Percentiles rank a stretch among this genome's conserved stretches.
Conservation (phyloP, 2,797 vertebrate genomes). For the Fringilla coelebs region DNA sequence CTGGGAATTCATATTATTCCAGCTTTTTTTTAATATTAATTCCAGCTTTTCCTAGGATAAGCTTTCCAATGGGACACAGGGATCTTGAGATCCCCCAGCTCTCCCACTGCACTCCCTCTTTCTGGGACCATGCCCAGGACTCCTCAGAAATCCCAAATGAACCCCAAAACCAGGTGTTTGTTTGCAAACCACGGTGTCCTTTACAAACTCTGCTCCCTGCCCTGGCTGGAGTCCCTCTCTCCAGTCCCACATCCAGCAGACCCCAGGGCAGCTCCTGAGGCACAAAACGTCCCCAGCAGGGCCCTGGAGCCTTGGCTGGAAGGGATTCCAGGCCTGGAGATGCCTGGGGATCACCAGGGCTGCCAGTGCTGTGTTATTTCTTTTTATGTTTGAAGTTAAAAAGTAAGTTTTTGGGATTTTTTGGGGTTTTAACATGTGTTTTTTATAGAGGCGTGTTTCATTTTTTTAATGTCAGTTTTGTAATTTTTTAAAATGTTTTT, state of each 20-base stretch:
- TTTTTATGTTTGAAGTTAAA: neutral
- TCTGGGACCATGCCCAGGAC: neutral
- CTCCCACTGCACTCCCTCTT: neutral
- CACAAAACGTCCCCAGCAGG: neutral
- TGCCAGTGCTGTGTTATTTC: neutral
- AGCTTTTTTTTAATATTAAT: neutral
- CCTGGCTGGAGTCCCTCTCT: neutral
- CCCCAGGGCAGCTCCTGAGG: neutral
- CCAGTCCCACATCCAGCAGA: neutral
- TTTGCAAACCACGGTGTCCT: neutral
- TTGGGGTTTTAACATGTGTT: neutral
- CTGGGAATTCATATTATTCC: neutral
- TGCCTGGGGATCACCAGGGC: accelerated
- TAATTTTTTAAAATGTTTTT: neutral
- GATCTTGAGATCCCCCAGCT: neutral
- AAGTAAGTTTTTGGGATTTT: neutral
- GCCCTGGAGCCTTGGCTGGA: neutral
- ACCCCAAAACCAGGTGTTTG: neutral
- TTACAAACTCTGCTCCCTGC: accelerated
- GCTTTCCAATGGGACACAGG: neutral
- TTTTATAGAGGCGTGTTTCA: neutral
- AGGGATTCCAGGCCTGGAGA: neutral
- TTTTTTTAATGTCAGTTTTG: neutral
- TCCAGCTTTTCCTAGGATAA: neutral
- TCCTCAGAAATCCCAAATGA: neutral